Evolutionary conservation across 2,797 vertebrate genomes (phyloP), one percentile per base, ranked within the genome.

Genomic region (Lagocephalus sceleratus): DNA sequence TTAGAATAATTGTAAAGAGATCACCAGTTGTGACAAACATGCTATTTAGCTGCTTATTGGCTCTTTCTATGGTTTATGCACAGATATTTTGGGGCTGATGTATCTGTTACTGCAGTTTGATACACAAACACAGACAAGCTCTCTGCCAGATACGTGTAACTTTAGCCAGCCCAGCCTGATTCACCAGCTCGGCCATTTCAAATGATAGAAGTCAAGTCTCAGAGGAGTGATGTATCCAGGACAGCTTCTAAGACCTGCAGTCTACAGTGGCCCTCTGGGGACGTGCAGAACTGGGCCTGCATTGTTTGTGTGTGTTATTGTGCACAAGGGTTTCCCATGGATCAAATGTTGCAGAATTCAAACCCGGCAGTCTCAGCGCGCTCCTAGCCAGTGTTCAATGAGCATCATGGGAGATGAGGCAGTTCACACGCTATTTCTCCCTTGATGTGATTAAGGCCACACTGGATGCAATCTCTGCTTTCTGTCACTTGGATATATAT

Each of bases 301-400:
- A 79, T 92, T 92, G 85, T 93, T 87, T 55, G 52, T 86, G 14
- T 51, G 82, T 68, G 62, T 83, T 79, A 87, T 92, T 91, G 89
- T 91, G 82, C 71, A 49, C 25, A 5, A 73, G 71, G 84, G 66
- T 88, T 91, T 92, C 90, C 90, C 90, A 92, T 87, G 90, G 90
- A 90, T 90, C 87, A 80, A 63, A 81, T 88, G 81, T 82, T 82
- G 41, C 49, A 71, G 67, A 85, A 84, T 87, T 87, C 81, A 88
- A 87, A 89, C 85, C 73, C 84, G 69, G 64, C 67, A 79, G 78
- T 86, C 86, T 85, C 84, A 75, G 76, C 59, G 77, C 81, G 56
- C 78, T 82, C 75, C 49, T 87, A 75, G 71, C 71, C 42, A 70
- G 78, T 85, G 69, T 85, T 85, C 64, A 66, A 68, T 75, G 75